Conservation (phyloP, 1,140 invertebrate genomes). For the Globodera rostochiensis region DNA sequence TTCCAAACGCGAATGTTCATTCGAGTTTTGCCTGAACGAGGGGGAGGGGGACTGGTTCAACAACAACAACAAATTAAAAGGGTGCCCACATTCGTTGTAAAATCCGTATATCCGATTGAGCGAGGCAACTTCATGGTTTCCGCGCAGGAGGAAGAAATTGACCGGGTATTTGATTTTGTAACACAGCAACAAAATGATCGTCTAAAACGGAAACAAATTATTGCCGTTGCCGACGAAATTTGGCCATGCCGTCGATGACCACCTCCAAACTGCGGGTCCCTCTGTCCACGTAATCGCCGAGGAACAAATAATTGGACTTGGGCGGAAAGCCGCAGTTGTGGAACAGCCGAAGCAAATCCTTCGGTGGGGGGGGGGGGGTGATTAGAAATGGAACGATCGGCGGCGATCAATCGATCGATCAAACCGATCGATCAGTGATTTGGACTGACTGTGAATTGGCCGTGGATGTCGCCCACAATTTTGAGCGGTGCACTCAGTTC, state of each 20-base stretch:
- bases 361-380: neutral
- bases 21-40: constrained; percentile 68
- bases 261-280: constrained; percentile 72
- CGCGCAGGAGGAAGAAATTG: constrained; percentile 73
- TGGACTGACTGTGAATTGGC: constrained; percentile 49
- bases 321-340: constrained; percentile 60
- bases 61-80: too few relatives aligned
- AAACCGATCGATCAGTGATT: neutral
- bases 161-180: constrained; percentile 75
- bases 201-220: constrained; percentile 59
- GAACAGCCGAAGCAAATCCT: constrained; percentile 62
- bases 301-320: constrained; percentile 63
- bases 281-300: constrained; percentile 66
- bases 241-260: constrained; percentile 29
- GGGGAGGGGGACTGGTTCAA: too few relatives aligned
- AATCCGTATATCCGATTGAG: constrained; percentile 74
- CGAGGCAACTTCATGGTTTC: constrained; percentile 73
- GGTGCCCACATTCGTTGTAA: constrained; percentile 71
- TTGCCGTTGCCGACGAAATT: neutral
- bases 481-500: constrained; percentile 72
- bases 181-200: constrained; percentile 72
- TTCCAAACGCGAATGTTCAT: constrained; percentile 72
- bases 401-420: too few relatives aligned
- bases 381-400: neutral
- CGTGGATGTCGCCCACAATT: constrained; percentile 67